Conservation (phyloP, 1,140 invertebrate genomes). For the Magallana angulata region DNA sequence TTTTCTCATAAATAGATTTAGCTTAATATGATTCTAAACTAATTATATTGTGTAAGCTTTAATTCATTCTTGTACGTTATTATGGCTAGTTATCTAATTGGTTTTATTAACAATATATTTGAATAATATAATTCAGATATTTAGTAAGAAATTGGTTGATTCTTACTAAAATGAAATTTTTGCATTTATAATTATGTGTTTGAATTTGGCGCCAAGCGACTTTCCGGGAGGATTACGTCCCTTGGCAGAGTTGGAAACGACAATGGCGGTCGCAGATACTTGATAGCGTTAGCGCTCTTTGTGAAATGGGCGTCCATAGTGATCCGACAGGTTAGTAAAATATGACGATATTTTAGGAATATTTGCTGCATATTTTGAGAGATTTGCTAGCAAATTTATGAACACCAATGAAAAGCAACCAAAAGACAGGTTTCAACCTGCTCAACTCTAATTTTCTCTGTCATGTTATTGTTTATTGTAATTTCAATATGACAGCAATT, state of each 20-base stretch:
- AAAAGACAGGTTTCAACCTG: background rate
- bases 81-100: no score
- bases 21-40: no score
- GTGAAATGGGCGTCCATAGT: constrained; percentile 32
- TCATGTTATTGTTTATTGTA: background rate
- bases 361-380: background rate
- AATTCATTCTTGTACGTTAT: no score
- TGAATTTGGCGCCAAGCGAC: background rate
- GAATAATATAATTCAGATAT: no score
- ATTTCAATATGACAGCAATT: no score
- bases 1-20: no score
- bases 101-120: no score
- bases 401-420: background rate
- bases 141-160: no score
- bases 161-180: no score
- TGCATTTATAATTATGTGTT: background rate
- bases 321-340: constrained; percentile 13
- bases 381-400: background rate
- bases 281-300: background rate
- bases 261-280: background rate
- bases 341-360: background rate
- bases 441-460: background rate
- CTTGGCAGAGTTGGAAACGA: constrained; percentile 18
- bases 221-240: background rate
- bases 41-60: no score